phyloP scores from a whole-genome alignment of 1,140 invertebrate species.

The Rhynchophorus ferrugineus region DNA sequence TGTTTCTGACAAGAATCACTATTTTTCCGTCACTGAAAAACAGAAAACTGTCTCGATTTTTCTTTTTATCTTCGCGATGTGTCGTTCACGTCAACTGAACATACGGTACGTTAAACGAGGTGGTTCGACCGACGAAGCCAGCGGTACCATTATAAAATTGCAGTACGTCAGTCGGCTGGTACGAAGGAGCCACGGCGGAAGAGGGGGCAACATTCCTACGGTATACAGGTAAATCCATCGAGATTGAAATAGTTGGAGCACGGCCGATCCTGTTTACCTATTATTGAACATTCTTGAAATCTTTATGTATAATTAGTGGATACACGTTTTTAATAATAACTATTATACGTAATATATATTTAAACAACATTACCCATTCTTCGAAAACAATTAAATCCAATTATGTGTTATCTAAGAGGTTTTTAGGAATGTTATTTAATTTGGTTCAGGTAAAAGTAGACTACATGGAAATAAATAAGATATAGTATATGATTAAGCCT shows the following conservation, averaged over 20 bases:
- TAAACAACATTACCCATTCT: neutral
- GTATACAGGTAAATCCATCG: conserved; percentile 25
- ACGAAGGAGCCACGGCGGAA: conserved; percentile 21
- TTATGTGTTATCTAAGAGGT: no score
- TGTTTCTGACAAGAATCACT: conserved; percentile 14
- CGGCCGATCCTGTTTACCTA: neutral
- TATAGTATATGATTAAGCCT: no score
- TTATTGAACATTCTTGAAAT: no score
- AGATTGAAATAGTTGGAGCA: conserved; percentile 10
- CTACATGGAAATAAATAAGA: no score
- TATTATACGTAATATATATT: neutral
- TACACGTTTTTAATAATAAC: neutral
- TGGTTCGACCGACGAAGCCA: conserved; percentile 4
- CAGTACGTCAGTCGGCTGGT: conserved; percentile 9
- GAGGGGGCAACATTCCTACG: conserved; percentile 29
- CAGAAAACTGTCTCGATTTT: conserved; percentile 13
- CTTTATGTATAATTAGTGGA: no score
- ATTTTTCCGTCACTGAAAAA: conserved; percentile 11
- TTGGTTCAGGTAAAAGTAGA: no score
- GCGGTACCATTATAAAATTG: conserved; percentile 19
- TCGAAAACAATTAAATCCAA: neutral
- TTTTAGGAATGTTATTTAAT: no score
- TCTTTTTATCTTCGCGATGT: neutral
- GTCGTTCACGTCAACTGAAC: neutral
- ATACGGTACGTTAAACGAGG: conserved; percentile 12